Evolutionary conservation across 2,797 vertebrate species (phyloP), one percentile per base, ranked within the genome.

Genomic region (Echeneis naucrates): DNA sequence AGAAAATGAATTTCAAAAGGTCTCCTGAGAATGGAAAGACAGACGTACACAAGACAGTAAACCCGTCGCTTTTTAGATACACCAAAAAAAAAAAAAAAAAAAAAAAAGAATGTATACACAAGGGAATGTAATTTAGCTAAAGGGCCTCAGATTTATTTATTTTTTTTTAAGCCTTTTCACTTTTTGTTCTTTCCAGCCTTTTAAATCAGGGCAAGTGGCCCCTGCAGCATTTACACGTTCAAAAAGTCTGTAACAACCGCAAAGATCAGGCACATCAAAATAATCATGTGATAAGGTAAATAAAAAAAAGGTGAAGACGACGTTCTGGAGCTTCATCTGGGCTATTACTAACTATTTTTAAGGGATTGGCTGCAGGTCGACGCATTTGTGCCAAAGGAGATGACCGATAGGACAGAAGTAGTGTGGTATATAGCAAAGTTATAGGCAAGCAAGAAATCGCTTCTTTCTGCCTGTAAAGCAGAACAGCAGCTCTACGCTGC

Each of bases 1-100:
- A 65, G 61, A 85, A 87, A 85, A 87, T 75, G 33, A 66, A 84
- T 90, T 89, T 86, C 62, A 80, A 83, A 86, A 82, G 66, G 59
- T 71, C 51, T 68, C 73, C 11, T 50, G 60, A 68, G 77, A 84
- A 67, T 45, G 26, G 45, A 74, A 42, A 35, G 53, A 73, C 54
- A 73, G 58, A 48, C 26, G 51, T 33, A 60, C n/a, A 50, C 52
- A 52, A 66, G 58, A 71, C 8, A 69, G 10, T 37, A 47, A 67
- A 51, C 21, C 30, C 6, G 27, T 4, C 54, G 42, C 16, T 23
- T 40, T 82, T 78, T 69, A 72, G 51, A 84, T 61, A 70, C 3
- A 0, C 24, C 27, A 33, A 35, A 16, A 27, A 71, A 69, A 37
- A 62, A n/a, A n/a, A n/a, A 62, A n/a, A n/a, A n/a, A 33, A 35